Evolutionary conservation across 2,797 vertebrate species (phyloP), one percentile per base, ranked within the genome.

Genomic region (Esox lucius): DNA sequence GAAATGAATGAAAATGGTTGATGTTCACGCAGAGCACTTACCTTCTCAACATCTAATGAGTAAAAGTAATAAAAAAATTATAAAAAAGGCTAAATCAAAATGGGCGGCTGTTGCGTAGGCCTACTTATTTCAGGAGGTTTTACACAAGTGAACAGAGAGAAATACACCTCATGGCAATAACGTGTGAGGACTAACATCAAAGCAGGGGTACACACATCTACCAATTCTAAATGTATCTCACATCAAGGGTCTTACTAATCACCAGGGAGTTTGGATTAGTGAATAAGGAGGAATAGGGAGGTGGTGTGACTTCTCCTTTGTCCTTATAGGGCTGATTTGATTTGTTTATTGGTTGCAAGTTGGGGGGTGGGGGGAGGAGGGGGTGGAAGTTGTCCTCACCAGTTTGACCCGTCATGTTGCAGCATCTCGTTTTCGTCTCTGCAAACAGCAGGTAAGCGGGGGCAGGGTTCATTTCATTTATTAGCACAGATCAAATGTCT

Each of bases 331-430:
- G 17, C 53, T 56, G 83, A 85, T 88, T 82, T 83, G 77, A 90
- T 90, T 87, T 82, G 84, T 88, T 86, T 67, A 87, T 88, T 88
- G 87, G 78, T 80, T 87, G 79, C 77, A 78, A 64, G 73, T 61
- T 46, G 42, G 42, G 42, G 42, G 11, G 73, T 79, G 62, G 73
- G 65, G 74, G 79, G 83, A 73, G 77, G 83, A 85, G 78, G 85
- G 86, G 87, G 88, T 89, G 88, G 83, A 90, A 84, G 72, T 88
- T 86, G 80, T 92, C 90, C 91, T 94, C 91, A 92, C 91, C 90
- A 91, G 89, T 91, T 90, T 89, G 91, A 92, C 92, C 86, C 89
- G 80, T 93, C 91, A 66, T 91, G 91, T 73, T 89, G 89, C 87
- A 90, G 89, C 89, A 85, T 82, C 87, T 90, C 88, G 87, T 87